Base-by-base conservation (phyloP, 1,140 invertebrate species). In the Leptinotarsa texana region DNA sequence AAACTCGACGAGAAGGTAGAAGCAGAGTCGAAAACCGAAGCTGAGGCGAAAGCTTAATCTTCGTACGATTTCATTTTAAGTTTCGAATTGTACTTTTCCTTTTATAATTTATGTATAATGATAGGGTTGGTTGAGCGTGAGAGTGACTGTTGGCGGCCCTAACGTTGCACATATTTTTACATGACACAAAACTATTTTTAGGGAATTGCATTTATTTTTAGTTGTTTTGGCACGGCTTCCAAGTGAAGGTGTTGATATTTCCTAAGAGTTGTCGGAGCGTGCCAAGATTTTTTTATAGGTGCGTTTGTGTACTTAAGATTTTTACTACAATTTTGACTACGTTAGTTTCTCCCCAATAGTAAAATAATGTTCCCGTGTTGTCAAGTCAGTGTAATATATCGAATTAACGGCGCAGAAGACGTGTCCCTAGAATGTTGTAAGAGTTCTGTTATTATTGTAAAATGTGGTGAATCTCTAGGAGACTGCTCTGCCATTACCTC, bases 21-120 rank as follows among this genome's bases (percentile, higher is more conserved):
- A 48, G 90, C 89, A 74, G 87, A 86, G 81, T 88, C 88, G 73
- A 88, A 87, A 71, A 84, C 83, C 74, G 89, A 89, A 24, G 88
- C 91, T 74, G 89, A 92, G 83, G 88, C 90, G 72, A 88, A 87
- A 77, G 91, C 91, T 86, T 92, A 92, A 90, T 67, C 67, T 18
- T 61, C 13, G 24, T 69, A 63, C 47, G 71, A 47, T 75, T 22
- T 65, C 63, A 13, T 75, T 18, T 73, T 80, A 67, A 79, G 63
- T 76, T 70, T 69, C 18, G 73, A 49, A 65, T 75, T 75, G 66
- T 48, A 78, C 74, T 71, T 63, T 71, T 71, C 71, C 68, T 65
- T 65, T 33, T 76, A 74, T 61, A 42, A 47, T 77, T 73, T 69
- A 69, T 78, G 79, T 79, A 77, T 80, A 81, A 77, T 79, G 75